A percentile compares a stretch with the other conserved stretches of the same genome.
These are phyloP conservation scores for Catharus fuscescens DNA, from an alignment of 2,113 vertebrate genomes.

Conservation along the genomic window DNA sequence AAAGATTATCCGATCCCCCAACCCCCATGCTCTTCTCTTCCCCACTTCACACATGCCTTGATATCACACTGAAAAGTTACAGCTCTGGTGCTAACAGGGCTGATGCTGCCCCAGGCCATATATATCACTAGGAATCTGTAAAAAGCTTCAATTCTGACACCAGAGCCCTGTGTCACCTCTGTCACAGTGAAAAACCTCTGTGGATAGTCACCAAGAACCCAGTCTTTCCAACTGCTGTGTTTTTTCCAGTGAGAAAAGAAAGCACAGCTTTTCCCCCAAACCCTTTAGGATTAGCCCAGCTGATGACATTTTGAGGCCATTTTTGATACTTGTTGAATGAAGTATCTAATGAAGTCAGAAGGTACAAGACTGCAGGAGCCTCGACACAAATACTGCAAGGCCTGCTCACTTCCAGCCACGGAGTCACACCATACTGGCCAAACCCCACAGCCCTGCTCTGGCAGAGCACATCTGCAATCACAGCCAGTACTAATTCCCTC, in stretches of 20 bases:
- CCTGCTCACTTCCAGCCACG: background rate
- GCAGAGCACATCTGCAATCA: background rate
- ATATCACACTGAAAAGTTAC: background rate
- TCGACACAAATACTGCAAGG: fast-evolving
- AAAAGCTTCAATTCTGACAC: background rate
- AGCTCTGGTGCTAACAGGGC: background rate
- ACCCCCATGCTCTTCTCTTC: background rate
- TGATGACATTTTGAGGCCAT: background rate
- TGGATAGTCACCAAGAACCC: background rate
- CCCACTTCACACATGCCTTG: background rate
- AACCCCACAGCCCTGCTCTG: background rate
- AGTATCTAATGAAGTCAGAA: background rate
- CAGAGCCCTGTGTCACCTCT: background rate
- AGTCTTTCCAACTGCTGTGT: background rate
- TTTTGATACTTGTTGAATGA: fast-evolving
- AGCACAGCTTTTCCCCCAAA: background rate
- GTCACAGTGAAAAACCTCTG: background rate
- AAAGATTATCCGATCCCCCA: background rate
- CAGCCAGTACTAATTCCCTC: background rate
- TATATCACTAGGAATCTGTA: background rate
- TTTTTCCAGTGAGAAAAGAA: background rate
- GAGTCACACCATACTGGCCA: background rate
- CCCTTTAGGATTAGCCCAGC: background rate
- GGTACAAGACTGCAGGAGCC: background rate
- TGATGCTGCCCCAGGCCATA: fast-evolving